Evolutionary conservation across 2,113 vertebrate genomes (phyloP).

Genomic region (Struthidea cinerea): DNA sequence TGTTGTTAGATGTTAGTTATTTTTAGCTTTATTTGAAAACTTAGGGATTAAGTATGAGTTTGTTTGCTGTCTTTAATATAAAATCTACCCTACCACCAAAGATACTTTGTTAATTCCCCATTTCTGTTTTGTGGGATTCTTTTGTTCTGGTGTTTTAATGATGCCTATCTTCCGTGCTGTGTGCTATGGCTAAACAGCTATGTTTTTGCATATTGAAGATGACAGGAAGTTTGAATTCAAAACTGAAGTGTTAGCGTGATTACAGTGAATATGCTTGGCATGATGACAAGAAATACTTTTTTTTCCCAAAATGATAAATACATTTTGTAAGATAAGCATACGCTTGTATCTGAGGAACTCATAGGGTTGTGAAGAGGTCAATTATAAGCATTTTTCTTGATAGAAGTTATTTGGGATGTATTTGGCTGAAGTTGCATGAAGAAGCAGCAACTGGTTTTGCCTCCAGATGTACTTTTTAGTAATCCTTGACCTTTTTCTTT

Average conservation of each 20-base stretch:
- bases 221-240: slow-evolving; percentile 18
- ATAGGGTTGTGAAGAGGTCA: neutral
- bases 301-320: neutral
- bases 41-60: neutral
- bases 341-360: neutral
- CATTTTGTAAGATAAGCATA: neutral
- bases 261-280: neutral
- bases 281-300: neutral
- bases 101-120: neutral
- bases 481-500: neutral
- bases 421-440: neutral
- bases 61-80: neutral
- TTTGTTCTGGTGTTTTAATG: neutral
- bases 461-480: neutral
- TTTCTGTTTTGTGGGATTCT: neutral
- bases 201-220: slow-evolving; percentile 3
- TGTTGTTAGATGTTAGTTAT: neutral
- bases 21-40: neutral
- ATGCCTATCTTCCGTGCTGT: neutral
- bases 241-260: neutral
- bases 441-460: neutral
- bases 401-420: neutral
- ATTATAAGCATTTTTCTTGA: neutral
- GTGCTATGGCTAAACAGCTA: neutral
- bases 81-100: neutral